Evolutionary conservation across 2,113 vertebrate genomes (phyloP).

Genomic region (Lycaon pictus): DNA sequence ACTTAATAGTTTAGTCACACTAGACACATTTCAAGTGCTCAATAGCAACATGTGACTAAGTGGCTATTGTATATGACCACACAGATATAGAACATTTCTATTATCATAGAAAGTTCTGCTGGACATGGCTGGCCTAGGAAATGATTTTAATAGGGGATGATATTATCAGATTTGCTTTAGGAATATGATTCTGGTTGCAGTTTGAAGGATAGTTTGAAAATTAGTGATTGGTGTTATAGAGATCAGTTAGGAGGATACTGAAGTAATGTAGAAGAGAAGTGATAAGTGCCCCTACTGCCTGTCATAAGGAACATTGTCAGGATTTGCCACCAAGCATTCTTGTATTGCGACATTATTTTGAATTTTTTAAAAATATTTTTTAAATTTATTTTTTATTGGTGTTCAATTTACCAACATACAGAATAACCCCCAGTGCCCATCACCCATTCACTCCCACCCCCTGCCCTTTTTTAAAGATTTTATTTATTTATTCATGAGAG

Average conservation of each 20-base stretch:
- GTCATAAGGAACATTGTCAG: not conserved
- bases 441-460: too few species aligned
- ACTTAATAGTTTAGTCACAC: constrained; percentile 2
- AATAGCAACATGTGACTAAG: not conserved
- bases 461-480: too few species aligned
- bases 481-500: too few species aligned
- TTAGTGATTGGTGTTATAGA: not conserved
- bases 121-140: not conserved
- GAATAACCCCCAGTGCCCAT: too few species aligned
- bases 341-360: not conserved
- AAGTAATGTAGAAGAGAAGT: constrained; percentile 48
- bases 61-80: not conserved
- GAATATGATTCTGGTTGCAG: constrained; percentile 40
- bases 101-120: not conserved
- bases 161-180: constrained; percentile 53
- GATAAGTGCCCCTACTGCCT: not conserved
- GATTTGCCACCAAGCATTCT: constrained; percentile 46
- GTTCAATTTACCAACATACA: too few species aligned
- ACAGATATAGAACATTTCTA: not conserved
- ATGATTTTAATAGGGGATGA: constrained; percentile 18
- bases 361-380: too few species aligned
- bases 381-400: too few species aligned
- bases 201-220: constrained; percentile 55
- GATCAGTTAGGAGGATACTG: constrained; percentile 56
- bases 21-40: not conserved